Conservation (phyloP, 2,888 invertebrate genomes). For the Zhuqinia jingwanae region DNA sequence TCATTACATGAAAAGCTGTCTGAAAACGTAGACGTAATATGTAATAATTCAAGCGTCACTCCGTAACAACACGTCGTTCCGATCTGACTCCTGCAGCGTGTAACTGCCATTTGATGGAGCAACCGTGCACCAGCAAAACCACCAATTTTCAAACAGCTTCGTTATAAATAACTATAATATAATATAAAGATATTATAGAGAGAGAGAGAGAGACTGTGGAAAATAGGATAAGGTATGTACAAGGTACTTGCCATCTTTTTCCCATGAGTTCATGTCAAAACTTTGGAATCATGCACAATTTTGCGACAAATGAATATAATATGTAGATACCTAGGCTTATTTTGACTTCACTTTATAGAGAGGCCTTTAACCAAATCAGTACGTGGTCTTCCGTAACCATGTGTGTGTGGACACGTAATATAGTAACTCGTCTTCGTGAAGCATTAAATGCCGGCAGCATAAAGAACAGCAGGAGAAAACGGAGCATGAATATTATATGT, state of each 20-base stretch:
- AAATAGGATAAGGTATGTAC: too few species aligned
- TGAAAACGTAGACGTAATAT: neutral
- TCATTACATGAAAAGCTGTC: conserved; percentile 5
- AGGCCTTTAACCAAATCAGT: conserved; percentile 22
- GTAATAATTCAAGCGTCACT: neutral
- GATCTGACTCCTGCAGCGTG: neutral
- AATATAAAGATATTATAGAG: too few species aligned
- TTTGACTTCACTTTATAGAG: neutral
- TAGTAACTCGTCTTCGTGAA: neutral
- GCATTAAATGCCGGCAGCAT: conserved; percentile 23
- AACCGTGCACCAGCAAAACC: too few species aligned
- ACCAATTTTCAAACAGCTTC: neutral
- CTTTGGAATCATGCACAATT: neutral
- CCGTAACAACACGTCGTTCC: neutral
- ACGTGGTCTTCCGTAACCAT: conserved; percentile 10
- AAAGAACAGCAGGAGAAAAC: neutral
- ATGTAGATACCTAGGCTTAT: neutral
- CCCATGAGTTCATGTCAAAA: conserved; percentile 5
- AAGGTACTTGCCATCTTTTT: conserved; percentile 9
- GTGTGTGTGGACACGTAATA: conserved; percentile 14
- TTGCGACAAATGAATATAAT: neutral
- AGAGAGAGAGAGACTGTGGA: too few species aligned
- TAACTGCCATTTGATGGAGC: neutral
- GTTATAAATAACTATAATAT: neutral
- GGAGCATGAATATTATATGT: neutral